phyloP scores from a whole-genome alignment of 2,797 vertebrate genomes.

The Parotocinclus haroldoi region DNA sequence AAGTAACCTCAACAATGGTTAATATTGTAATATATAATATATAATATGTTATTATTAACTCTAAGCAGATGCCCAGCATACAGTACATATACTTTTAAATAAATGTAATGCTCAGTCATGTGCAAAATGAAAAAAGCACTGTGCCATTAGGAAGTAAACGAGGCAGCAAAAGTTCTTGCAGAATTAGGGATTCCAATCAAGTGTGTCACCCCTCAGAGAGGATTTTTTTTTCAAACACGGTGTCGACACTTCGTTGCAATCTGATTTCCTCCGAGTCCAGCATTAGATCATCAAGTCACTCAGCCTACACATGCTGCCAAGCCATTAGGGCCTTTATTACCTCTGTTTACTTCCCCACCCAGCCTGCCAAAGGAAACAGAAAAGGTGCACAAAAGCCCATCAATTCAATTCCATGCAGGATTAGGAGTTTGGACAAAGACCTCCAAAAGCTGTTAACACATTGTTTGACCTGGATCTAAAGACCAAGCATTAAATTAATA shows the following conservation, averaged over 20 bases:
- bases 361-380: constrained; percentile 30
- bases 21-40: no score
- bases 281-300: constrained; percentile 50
- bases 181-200: constrained; percentile 2
- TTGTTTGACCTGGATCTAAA: no score
- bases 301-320: constrained; percentile 25
- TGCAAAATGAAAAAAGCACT: no score
- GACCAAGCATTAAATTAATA: no score
- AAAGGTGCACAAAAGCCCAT: not conserved
- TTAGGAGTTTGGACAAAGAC: no score
- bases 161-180: constrained; percentile 31
- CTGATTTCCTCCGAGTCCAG: constrained; percentile 54
- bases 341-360: constrained; percentile 42
- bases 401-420: not conserved
- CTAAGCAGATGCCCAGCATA: no score
- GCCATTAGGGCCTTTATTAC: constrained; percentile 37
- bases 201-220: constrained; percentile 15
- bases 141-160: constrained; percentile 14
- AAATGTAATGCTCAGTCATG: no score
- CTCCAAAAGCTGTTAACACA: no score
- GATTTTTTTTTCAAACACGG: constrained; percentile 20
- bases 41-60: no score
- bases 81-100: no score
- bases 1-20: no score
- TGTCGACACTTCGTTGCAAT: constrained; percentile 29